phyloP scores from a whole-genome alignment of 2,797 vertebrate species.

The Pangasius krempfi region DNA sequence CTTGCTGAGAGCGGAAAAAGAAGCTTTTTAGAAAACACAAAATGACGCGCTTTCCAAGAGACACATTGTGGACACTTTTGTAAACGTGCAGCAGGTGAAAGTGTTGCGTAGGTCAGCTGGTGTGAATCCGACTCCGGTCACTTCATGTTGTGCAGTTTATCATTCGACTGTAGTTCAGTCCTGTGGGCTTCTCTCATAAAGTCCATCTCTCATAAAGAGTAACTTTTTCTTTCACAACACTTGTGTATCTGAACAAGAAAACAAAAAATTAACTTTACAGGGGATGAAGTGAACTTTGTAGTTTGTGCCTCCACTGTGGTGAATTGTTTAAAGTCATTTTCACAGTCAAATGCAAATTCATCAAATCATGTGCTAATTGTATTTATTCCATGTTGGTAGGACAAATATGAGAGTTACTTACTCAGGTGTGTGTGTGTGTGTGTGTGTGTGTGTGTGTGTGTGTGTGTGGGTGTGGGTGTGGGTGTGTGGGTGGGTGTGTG shows the following conservation, averaged over 20 bases:
- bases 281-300: neutral
- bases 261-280: neutral
- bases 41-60: neutral
- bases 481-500: neutral
- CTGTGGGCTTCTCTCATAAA: neutral
- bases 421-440: neutral
- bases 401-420: neutral
- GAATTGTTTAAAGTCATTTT: neutral
- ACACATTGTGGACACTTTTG: neutral
- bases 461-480: too few relatives aligned
- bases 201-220: neutral
- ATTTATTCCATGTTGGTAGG: neutral
- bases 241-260: neutral
- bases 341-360: neutral
- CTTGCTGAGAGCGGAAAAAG: neutral
- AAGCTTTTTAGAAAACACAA: neutral
- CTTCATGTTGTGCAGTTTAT: neutral
- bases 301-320: neutral
- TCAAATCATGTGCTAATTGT: neutral
- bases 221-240: conserved; percentile 2
- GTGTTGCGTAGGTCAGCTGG: neutral
- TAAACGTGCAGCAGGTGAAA: neutral
- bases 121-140: neutral
- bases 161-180: neutral
- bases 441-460: neutral